Conservation (phyloP, 2,113 vertebrate species). For the Glareola pratincola region DNA sequence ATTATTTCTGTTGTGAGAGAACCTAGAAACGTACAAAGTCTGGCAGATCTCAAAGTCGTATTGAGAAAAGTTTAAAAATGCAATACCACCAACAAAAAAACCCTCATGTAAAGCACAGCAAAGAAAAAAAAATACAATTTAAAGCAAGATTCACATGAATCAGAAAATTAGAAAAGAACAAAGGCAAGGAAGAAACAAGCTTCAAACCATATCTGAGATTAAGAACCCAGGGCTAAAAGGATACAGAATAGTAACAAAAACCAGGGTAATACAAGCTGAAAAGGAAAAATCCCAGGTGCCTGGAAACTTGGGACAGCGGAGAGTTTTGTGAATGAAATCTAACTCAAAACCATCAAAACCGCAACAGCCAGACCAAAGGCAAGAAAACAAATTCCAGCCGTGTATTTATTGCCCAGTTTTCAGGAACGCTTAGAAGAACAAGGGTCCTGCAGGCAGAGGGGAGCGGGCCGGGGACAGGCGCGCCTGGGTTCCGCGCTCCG, state of each 20-base stretch:
- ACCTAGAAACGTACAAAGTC: not conserved
- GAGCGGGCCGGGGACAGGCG: not conserved
- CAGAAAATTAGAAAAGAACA: not conserved
- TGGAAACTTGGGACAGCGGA: not conserved
- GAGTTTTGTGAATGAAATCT: not conserved
- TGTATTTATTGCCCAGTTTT: not conserved
- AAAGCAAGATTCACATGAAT: not conserved
- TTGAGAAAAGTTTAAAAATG: not conserved
- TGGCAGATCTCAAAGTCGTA: not conserved
- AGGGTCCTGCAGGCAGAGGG: not conserved
- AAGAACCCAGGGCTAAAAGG: not conserved
- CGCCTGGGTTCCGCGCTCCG: not conserved
- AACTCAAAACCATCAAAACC: not conserved
- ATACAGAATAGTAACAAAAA: not conserved
- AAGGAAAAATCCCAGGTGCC: not conserved
- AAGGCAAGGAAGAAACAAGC: not conserved
- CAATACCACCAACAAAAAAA: not conserved
- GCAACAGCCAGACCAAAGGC: not conserved
- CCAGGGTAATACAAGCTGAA: not conserved
- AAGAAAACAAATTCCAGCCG: not conserved
- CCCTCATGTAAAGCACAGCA: not conserved
- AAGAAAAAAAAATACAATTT: not conserved
- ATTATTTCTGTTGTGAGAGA: not conserved
- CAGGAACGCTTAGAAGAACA: not conserved
- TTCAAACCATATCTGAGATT: not conserved